These are phyloP conservation scores for Cyphomyrmex costatus DNA, from an alignment of 1,140 invertebrate species.

Conservation along the genomic window DNA sequence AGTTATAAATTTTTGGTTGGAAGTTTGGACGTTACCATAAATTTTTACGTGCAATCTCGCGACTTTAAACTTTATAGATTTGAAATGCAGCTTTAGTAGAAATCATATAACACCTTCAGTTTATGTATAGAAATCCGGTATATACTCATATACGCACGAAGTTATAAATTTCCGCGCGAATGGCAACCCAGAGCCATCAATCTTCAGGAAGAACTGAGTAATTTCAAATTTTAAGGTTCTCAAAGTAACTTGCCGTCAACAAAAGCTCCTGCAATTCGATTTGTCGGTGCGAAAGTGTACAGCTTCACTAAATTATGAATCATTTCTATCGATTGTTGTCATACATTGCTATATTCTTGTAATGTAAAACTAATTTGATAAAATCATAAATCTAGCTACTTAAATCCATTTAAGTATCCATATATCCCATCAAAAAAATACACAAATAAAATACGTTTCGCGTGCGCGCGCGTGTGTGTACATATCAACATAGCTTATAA, in stretches of 20 bases:
- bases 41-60: conserved; percentile 43
- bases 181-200: conserved; percentile 26
- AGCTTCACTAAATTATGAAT: conserved; percentile 38
- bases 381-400: not conserved
- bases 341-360: not conserved
- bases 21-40: conserved; percentile 36
- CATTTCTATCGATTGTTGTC: not conserved
- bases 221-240: conserved; percentile 57
- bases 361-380: not conserved
- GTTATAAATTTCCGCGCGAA: conserved; percentile 54
- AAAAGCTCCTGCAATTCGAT: conserved; percentile 31
- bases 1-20: conserved; percentile 45
- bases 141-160: conserved; percentile 28
- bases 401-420: too few relatives aligned
- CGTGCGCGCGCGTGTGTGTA: too few relatives aligned
- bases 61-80: conserved; percentile 36
- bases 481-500: too few relatives aligned
- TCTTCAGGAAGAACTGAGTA: conserved; percentile 11
- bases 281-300: not conserved
- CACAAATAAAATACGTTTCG: not conserved
- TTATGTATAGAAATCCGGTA: not conserved
- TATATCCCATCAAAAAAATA: too few relatives aligned
- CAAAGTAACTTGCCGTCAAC: conserved; percentile 31
- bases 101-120: conserved; percentile 34
- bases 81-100: conserved; percentile 25